A percentile compares a stretch with the other conserved stretches of the same genome.
Evolutionary conservation across 2,797 vertebrate species (phyloP).

Genomic region (Tympanoctomys barrerae): DNA sequence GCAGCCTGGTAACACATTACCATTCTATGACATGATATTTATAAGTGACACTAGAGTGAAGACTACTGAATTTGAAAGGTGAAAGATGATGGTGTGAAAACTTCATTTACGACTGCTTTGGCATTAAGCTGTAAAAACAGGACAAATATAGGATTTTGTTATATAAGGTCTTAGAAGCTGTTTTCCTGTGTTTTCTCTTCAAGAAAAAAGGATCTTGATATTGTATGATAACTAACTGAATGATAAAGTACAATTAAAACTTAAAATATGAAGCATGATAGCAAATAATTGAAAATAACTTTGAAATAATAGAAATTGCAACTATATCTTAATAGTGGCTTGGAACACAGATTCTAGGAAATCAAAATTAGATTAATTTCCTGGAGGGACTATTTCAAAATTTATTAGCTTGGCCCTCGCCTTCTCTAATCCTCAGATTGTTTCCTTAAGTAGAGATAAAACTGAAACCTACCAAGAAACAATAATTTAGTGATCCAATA

Average conservation of each 20-base stretch:
- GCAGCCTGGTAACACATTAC: not conserved
- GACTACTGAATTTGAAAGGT: not conserved
- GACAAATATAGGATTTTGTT: not conserved
- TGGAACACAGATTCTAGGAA: not conserved
- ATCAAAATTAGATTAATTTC: not conserved
- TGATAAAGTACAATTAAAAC: not conserved
- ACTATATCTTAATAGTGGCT: not conserved
- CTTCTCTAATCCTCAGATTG: not conserved
- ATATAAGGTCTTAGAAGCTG: not conserved
- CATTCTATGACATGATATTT: not conserved
- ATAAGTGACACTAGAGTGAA: not conserved
- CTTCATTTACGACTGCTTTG: slow-evolving; percentile 7
- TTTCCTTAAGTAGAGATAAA: not conserved
- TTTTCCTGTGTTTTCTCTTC: slow-evolving; percentile 14
- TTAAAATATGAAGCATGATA: not conserved
- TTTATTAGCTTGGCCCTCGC: not conserved
- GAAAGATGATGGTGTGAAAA: not conserved
- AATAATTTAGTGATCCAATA: not conserved
- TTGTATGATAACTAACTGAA: not conserved
- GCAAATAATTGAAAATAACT: not conserved
- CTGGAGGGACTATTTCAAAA: not conserved
- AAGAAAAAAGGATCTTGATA: not conserved
- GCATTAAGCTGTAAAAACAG: not conserved
- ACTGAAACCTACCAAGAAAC: not conserved
- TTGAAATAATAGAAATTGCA: slow-evolving; percentile 5